phyloP scores from a whole-genome alignment of 37 sponge, comb jelly and placozoan species.

The Halisarca cf. caerulea region DNA sequence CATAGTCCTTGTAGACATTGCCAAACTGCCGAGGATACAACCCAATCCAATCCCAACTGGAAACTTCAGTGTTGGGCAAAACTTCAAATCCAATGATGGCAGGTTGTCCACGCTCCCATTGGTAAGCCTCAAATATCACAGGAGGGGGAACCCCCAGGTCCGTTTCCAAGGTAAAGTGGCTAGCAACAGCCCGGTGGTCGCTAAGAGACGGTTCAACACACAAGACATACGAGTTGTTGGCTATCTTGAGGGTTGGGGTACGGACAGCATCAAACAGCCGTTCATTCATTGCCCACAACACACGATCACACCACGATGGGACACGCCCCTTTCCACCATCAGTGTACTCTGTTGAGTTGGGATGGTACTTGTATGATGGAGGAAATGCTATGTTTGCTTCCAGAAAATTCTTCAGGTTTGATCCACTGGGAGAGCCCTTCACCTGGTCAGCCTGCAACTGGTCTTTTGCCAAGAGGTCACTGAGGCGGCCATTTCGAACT shows the following conservation, averaged over 20 bases:
- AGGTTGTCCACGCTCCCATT: conserved; percentile 42
- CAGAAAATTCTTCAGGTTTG: conserved; percentile 47
- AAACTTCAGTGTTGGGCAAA: conserved; percentile 28
- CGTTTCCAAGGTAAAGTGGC: conserved; percentile 39
- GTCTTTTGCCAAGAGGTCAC: conserved; percentile 42
- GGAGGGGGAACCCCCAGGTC: conserved; percentile 33
- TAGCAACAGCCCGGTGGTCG: conserved; percentile 82
- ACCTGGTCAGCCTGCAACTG: conserved; percentile 66
- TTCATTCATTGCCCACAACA: conserved; percentile 71
- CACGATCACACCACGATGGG: conserved; percentile 85
- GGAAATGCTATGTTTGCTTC: conserved; percentile 63
- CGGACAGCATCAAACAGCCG: conserved; percentile 34
- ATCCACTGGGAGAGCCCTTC: conserved; percentile 37
- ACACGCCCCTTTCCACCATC: conserved; percentile 57
- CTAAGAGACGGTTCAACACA: conserved; percentile 70
- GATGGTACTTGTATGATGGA: conserved; percentile 73
- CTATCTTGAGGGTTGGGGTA: conserved; percentile 22
- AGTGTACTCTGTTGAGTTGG: conserved; percentile 53
- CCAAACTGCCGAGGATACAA: conserved; percentile 53
- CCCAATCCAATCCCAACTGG: conserved; percentile 73
- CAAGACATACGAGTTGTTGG: conserved; percentile 46
- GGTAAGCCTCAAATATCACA: conserved; percentile 45
- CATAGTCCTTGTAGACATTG: conserved; percentile 48
- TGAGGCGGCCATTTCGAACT: background rate
- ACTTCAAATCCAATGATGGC: conserved; percentile 57